Percentiles rank a stretch among this genome's conserved stretches.
Evolutionary conservation across 2,797 vertebrate species (phyloP).

Genomic region (Rallus crepitans): DNA sequence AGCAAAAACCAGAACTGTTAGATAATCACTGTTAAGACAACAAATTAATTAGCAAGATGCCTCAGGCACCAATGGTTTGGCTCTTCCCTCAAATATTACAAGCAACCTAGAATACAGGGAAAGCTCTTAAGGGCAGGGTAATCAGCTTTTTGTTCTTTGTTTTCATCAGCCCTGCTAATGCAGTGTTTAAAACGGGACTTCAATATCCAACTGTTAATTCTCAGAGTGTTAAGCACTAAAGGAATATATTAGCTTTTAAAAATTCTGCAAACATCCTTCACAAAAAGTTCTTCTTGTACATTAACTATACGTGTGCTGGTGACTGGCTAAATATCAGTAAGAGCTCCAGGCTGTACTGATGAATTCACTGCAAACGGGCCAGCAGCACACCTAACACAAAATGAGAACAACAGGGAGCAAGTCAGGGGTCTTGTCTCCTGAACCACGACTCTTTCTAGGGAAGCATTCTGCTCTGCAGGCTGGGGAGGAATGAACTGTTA

Average conservation of each 20-base stretch:
- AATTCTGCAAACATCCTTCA: background rate
- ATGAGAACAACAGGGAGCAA: background rate
- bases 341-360: background rate
- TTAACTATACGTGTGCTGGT: background rate
- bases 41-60: slow-evolving; percentile 2
- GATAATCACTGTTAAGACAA: background rate
- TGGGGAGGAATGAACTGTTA: slow-evolving; percentile 4
- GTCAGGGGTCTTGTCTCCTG: background rate
- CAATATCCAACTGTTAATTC: background rate
- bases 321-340: background rate
- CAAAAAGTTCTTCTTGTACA: background rate
- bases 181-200: background rate
- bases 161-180: background rate
- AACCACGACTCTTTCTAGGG: background rate
- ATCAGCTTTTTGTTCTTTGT: background rate
- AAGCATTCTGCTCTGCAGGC: background rate
- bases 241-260: background rate
- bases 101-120: background rate
- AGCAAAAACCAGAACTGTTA: background rate
- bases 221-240: background rate
- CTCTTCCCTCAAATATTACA: background rate
- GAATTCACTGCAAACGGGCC: background rate
- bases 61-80: background rate
- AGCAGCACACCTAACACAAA: background rate
- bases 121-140: background rate